Conservation (phyloP, 2,888 invertebrate genomes). For the Volucella zonaria region DNA sequence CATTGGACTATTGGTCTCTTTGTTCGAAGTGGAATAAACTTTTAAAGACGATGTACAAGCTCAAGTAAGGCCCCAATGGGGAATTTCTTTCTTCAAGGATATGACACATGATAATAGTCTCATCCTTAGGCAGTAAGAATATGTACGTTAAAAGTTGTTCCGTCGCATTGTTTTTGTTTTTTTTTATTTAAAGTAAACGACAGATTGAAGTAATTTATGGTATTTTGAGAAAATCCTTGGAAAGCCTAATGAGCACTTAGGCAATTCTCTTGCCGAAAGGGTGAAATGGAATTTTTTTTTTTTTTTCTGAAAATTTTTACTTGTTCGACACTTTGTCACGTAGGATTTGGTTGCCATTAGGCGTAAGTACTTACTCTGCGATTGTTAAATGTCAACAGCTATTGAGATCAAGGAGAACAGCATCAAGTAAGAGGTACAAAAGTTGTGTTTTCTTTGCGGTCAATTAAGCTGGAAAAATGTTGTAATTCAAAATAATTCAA, state of each 20-base stretch:
- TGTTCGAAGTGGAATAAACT: too few species aligned
- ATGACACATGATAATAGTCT: too few species aligned
- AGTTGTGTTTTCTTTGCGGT: slow-evolving; percentile 35
- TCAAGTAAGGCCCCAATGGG: too few species aligned
- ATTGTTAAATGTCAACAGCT: slow-evolving; percentile 57
- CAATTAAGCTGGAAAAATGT: slow-evolving; percentile 46
- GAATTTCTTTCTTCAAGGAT: too few species aligned
- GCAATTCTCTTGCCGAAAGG: slow-evolving; percentile 45
- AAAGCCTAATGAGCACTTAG: slow-evolving; percentile 65
- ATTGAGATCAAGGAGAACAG: slow-evolving; percentile 40
- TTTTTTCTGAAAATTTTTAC: slow-evolving; percentile 27
- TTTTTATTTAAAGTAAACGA: slow-evolving; percentile 36
- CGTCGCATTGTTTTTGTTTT: slow-evolving; percentile 29
- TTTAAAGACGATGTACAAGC: too few species aligned
- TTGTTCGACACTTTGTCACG: slow-evolving; percentile 64
- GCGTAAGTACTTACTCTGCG: slow-evolving; percentile 28
- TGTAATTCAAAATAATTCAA: slow-evolving; percentile 38
- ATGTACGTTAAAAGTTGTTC: not conserved
- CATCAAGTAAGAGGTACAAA: not conserved
- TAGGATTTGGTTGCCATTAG: slow-evolving; percentile 47
- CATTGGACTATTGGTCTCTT: too few species aligned
- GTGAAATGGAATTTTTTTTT: slow-evolving; percentile 36
- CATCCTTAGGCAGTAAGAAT: too few species aligned
- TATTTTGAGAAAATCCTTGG: not conserved
- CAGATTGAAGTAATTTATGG: slow-evolving; percentile 50